These are phyloP conservation scores for Phalanger gymnotis DNA, from an alignment of 2,797 vertebrate genomes.

Conservation along the genomic window DNA sequence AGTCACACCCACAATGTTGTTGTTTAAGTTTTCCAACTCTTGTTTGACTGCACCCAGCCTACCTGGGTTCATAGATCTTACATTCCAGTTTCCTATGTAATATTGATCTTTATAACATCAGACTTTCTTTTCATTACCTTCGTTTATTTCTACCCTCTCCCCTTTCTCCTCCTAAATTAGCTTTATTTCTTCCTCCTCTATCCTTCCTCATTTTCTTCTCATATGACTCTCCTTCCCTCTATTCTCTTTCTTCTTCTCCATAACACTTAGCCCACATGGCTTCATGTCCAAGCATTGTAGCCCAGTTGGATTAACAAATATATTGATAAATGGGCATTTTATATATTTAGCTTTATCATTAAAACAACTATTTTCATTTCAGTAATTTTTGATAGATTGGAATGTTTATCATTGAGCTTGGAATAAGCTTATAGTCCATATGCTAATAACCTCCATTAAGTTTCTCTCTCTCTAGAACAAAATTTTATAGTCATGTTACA, in stretches of 20 bases:
- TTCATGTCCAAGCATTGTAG: neutral
- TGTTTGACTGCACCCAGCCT: too few relatives aligned
- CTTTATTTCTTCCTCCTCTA: neutral
- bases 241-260: neutral
- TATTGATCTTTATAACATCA: too few relatives aligned
- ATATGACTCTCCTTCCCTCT: neutral
- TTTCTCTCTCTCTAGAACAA: neutral
- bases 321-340: neutral
- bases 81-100: too few relatives aligned
- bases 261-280: neutral
- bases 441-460: neutral
- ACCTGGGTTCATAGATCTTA: too few relatives aligned
- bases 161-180: neutral
- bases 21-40: too few relatives aligned
- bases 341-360: neutral
- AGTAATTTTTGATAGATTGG: neutral
- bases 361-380: neutral
- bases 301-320: neutral
- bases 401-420: neutral
- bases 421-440: neutral
- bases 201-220: neutral
- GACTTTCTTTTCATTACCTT: too few relatives aligned
- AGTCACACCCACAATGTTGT: too few relatives aligned
- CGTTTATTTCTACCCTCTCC: neutral
- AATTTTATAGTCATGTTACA: neutral